Evolutionary conservation across 2,113 vertebrate species (phyloP), one percentile per base, ranked within the genome.

Genomic region (Ochotona princeps): DNA sequence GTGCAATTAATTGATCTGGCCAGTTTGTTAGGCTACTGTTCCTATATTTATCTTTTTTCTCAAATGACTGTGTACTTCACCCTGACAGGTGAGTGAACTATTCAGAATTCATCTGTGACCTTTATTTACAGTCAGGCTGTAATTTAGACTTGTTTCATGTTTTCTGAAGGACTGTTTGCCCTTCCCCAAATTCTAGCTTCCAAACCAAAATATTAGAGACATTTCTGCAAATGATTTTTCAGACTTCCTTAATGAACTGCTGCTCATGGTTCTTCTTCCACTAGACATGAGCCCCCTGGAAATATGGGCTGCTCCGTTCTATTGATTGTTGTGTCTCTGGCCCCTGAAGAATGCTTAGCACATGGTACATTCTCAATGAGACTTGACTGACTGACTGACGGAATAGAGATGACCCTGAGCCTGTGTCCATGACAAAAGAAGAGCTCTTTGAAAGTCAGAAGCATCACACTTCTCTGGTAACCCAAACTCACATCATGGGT

Each of bases 141-240:
- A 63, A 86, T 61, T 61, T 74, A 51, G 5, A n/a, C 30, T 81
- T 32, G 67, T 91, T 25, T 38, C 35, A 85, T 82, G 69, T 85
- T 51, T 87, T 87, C 76, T 26, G 23, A 94, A 91, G 73, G 82
- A 90, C 67, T 47, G 17, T 51, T 49, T 84, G 79, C 28, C 91
- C 63, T 87, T 88, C 47, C 38, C 54, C 63, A 57, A 54, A 78
- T 81, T 92, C 85, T 35, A 78, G 54, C 76, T 93, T 92, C 66
- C 65, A 78, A 83, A 76, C 1, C 20, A 60, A 87, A 94, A 66
- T 30, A 51, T 75, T 66, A 32, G 63, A 87, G 51, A 25, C 35
- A 23, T 35, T 35, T 35, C 49, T 83, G 65, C 10, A 20, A 84
- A 32, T 89, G 44, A 14, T 73, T 93, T 91, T 79, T 70, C 54